Evolutionary conservation across 92 coral and sea anemone species (phyloP).

Genomic region (Parazoanthus swiftii): DNA sequence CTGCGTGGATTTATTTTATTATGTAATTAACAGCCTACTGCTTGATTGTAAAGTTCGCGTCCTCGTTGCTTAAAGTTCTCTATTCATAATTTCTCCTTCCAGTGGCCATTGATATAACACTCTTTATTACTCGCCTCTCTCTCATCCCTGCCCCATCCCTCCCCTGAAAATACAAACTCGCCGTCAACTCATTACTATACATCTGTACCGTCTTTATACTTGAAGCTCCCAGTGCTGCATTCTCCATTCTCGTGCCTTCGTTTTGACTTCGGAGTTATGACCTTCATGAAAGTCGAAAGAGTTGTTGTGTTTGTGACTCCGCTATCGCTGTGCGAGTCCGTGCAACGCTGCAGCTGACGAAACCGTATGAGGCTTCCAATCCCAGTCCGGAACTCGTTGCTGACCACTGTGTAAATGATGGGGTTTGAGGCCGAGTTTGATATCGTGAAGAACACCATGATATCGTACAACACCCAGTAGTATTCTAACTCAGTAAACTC

Average conservation of each 20-base stretch:
- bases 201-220: neutral
- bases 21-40: no score
- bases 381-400: conserved; percentile 38
- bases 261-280: conserved; percentile 13
- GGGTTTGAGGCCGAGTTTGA: conserved; percentile 42
- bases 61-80: no score
- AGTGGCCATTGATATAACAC: no score
- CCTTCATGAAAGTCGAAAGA: conserved; percentile 7
- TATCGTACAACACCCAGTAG: conserved; percentile 13
- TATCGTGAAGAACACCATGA: conserved; percentile 25
- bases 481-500: neutral
- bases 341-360: conserved; percentile 7
- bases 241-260: conserved; percentile 11
- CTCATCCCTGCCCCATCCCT: neutral
- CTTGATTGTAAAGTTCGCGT: no score
- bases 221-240: neutral
- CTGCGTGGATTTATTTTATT: no score
- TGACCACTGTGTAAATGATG: conserved; percentile 28
- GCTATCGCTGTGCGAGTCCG: conserved; percentile 18
- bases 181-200: neutral
- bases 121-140: no score
- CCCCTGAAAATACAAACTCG: neutral
- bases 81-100: no score
- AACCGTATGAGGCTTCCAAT: conserved; percentile 3
- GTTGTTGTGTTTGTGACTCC: conserved; percentile 12